Evolutionary conservation across 2,797 vertebrate species (phyloP).

Genomic region (Sternotherus odoratus): DNA sequence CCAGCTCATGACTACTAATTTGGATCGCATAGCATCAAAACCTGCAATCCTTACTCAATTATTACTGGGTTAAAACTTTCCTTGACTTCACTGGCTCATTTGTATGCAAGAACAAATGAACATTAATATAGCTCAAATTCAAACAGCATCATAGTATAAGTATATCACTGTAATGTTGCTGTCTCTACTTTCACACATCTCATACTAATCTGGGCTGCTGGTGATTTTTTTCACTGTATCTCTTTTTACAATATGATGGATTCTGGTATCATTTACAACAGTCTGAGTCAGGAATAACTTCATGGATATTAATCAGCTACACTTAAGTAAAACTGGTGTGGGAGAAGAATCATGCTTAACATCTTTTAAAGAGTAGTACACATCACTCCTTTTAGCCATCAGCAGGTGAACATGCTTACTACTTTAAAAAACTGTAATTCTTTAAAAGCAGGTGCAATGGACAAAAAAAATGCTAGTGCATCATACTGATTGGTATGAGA

Average conservation of each 20-base stretch:
- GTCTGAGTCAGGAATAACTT: background rate
- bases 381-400: fast-evolving
- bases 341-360: background rate
- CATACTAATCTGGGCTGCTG: background rate
- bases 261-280: fast-evolving
- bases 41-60: background rate
- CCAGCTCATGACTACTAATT: background rate
- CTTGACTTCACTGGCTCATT: background rate
- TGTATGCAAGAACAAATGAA: background rate
- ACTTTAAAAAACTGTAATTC: background rate
- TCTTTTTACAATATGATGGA: background rate
- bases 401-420: background rate
- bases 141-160: too few species aligned
- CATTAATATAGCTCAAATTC: too few species aligned
- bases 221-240: background rate
- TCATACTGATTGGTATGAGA: fast-evolving
- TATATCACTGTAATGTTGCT: background rate
- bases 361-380: background rate
- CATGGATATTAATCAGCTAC: background rate
- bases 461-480: background rate
- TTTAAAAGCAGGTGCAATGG: background rate
- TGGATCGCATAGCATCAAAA: background rate
- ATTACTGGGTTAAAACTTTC: background rate
- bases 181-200: background rate
- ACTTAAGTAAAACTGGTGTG: background rate